Percentiles rank a stretch among this genome's conserved stretches.
These are phyloP conservation scores for Loxodonta africana DNA, from an alignment of 2,113 vertebrate genomes.

Conservation along the genomic window DNA sequence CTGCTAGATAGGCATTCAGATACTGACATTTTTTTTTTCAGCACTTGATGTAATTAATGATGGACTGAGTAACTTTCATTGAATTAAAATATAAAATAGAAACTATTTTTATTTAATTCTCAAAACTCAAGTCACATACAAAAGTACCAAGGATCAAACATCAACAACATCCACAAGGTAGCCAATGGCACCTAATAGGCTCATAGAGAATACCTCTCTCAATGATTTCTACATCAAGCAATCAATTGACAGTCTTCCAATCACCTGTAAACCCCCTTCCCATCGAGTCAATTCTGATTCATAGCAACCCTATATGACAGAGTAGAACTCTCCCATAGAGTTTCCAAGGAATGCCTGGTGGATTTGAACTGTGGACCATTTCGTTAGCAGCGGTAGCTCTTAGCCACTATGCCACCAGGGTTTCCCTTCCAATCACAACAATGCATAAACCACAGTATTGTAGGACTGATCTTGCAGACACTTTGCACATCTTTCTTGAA, in stretches of 20 bases:
- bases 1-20: conserved; percentile 25
- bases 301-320: too few relatives aligned
- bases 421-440: neutral
- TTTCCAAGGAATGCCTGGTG: too few relatives aligned
- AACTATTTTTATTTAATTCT: conserved; percentile 46
- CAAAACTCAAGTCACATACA: conserved; percentile 13
- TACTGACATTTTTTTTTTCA: neutral
- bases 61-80: neutral
- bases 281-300: too few relatives aligned
- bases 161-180: too few relatives aligned
- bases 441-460: neutral
- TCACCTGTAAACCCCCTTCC: neutral
- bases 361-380: too few relatives aligned
- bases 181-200: neutral
- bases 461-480: neutral
- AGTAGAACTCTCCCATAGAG: too few relatives aligned
- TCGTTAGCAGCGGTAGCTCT: too few relatives aligned
- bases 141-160: too few relatives aligned
- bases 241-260: conserved; percentile 22
- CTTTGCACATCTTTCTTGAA: neutral
- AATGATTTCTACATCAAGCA: neutral
- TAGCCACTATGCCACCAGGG: too few relatives aligned
- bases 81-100: neutral
- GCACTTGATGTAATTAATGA: conserved; percentile 15
- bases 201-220: neutral